Percentiles rank a stretch among this genome's conserved stretches.
These are phyloP conservation scores for Eutolmus rufibarbis DNA, from an alignment of 2,888 invertebrate genomes.

Conservation along the genomic window DNA sequence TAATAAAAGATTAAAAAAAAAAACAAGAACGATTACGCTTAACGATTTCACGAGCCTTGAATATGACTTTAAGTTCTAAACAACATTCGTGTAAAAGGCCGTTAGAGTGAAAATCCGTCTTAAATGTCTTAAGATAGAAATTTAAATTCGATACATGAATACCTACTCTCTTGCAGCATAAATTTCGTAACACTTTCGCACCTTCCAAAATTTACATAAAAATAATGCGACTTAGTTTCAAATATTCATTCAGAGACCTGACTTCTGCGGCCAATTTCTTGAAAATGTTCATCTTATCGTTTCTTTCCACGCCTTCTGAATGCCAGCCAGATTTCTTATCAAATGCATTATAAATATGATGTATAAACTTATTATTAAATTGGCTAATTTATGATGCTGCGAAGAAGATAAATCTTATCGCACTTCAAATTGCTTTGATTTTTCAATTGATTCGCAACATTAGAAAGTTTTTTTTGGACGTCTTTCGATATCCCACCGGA, in stretches of 20 bases:
- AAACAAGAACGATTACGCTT: too few species aligned
- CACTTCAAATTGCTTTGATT: neutral
- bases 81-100: too few species aligned
- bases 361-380: neutral
- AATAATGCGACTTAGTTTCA: neutral
- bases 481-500: neutral
- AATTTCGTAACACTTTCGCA: neutral
- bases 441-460: neutral
- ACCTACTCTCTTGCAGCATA: neutral
- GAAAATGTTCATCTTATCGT: neutral
- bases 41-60: too few species aligned
- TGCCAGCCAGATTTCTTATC: neutral
- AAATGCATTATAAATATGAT: neutral
- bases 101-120: too few species aligned
- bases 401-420: neutral
- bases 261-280: neutral
- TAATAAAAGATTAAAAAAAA: too few species aligned
- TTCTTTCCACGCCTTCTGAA: neutral
- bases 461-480: neutral
- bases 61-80: too few species aligned
- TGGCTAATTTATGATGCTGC: neutral
- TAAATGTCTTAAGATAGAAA: neutral
- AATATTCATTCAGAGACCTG: neutral
- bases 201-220: neutral
- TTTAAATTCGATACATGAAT: neutral